Conservation (phyloP, 2,797 vertebrate species). For the Naso thynnoides region DNA sequence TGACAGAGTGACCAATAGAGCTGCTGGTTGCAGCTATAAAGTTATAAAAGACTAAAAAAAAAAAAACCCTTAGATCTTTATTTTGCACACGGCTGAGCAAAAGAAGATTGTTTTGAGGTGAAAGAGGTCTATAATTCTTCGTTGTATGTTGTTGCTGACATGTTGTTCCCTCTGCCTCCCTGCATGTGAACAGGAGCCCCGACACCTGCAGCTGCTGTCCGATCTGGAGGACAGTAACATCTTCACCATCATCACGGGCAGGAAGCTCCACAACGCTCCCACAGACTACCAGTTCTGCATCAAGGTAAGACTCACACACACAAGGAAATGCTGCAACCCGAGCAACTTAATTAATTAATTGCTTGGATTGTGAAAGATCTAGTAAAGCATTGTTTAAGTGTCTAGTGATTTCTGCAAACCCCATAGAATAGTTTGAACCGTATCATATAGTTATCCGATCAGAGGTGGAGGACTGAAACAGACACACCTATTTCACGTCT, state of each 20-base stretch:
- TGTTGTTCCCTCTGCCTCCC: background rate
- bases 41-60: no score
- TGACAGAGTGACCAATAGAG: no score
- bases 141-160: background rate
- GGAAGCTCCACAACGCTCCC: slow-evolving; percentile 92
- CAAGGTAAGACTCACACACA: slow-evolving; percentile 89
- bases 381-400: background rate
- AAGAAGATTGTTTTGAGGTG: background rate
- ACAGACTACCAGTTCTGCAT: slow-evolving; percentile 97
- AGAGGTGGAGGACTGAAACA: slow-evolving; percentile 8
- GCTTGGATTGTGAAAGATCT: no score
- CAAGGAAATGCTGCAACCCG: background rate
- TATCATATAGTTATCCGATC: background rate
- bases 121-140: background rate
- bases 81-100: background rate
- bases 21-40: no score
- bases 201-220: slow-evolving; percentile 94
- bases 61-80: background rate
- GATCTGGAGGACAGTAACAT: slow-evolving; percentile 95
- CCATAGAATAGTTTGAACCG: background rate
- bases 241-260: slow-evolving; percentile 90
- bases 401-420: background rate
- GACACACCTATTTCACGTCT: slow-evolving; percentile 23
- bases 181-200: slow-evolving; percentile 88
- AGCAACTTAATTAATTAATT: background rate